Evolutionary conservation across 1,140 invertebrate genomes (phyloP), one percentile per base, ranked within the genome.

Genomic region (Leguminivora glycinivorella): DNA sequence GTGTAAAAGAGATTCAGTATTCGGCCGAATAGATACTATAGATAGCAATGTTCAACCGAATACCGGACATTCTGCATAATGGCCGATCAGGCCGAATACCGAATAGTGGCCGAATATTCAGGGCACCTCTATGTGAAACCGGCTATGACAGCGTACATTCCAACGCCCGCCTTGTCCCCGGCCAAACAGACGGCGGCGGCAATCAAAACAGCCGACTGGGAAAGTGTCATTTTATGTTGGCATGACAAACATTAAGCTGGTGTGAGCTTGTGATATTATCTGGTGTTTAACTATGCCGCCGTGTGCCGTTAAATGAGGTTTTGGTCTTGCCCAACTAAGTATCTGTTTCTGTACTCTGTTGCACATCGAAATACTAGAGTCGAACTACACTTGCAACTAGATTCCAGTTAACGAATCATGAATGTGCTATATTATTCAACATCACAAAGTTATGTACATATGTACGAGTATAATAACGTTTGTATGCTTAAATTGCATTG

Each of bases 71-170:
- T n/a, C n/a, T n/a, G n/a, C n/a, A n/a, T n/a, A n/a, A n/a, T n/a
- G n/a, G n/a, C n/a, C n/a, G n/a, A n/a, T n/a, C n/a, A n/a, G n/a
- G n/a, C n/a, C n/a, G n/a, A n/a, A n/a, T n/a, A n/a, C n/a, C n/a
- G n/a, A n/a, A n/a, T n/a, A n/a, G n/a, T n/a, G n/a, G n/a, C n/a
- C n/a, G n/a, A n/a, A n/a, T n/a, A n/a, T n/a, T n/a, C n/a, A n/a
- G n/a, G n/a, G n/a, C n/a, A n/a, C n/a, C n/a, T n/a, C n/a, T n/a
- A n/a, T n/a, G n/a, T n/a, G n/a, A n/a, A 75, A 75, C 74, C 74
- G 74, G 76, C 74, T 77, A 68, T 75, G 75, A 77, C 76, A 73
- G 71, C 67, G 63, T 71, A 69, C 74, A 71, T 76, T 73, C 74
- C 74, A 73, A 56, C 71, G 58, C 60, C 25, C 70, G 40, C 60